Evolutionary conservation across 2,113 vertebrate genomes (phyloP).

Genomic region (Micromys minutus): DNA sequence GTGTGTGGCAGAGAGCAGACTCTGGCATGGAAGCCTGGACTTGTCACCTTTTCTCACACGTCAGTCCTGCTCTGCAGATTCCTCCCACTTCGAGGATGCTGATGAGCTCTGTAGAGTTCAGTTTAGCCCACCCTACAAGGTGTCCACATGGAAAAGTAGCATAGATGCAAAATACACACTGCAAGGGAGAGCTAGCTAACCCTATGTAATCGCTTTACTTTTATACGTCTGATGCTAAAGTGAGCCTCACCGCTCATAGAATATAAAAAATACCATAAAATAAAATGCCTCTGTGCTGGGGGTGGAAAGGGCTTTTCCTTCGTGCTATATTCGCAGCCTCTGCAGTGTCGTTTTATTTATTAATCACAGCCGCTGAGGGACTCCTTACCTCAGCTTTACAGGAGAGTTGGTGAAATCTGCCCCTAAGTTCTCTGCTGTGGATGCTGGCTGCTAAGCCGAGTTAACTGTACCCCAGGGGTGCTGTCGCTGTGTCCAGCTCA

Average conservation of each 20-base stretch:
- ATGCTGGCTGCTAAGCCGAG: not conserved
- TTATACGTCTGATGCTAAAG: not conserved
- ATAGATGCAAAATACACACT: not conserved
- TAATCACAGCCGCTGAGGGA: not conserved
- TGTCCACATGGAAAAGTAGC: not conserved
- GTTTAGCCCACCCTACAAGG: not conserved
- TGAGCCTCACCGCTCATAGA: not conserved
- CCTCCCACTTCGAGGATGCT: not conserved
- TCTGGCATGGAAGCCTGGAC: not conserved
- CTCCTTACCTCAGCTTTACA: constrained; percentile 43
- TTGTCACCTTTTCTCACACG: not conserved
- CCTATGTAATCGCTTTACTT: not conserved
- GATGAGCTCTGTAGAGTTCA: not conserved
- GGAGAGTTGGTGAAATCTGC: constrained; percentile 40
- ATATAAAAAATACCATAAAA: constrained; percentile 10
- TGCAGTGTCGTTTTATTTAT: not conserved
- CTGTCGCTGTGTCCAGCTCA: not conserved
- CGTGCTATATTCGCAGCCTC: not conserved
- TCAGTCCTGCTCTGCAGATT: not conserved
- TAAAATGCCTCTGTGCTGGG: not conserved
- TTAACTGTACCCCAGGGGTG: not conserved
- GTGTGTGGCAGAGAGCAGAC: not conserved
- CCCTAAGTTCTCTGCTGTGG: constrained; percentile 34
- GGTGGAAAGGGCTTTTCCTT: not conserved
- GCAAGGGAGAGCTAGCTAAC: constrained; percentile 23